A percentile compares a stretch with the other conserved stretches of the same genome.
Conservation (phyloP, 2,888 invertebrate genomes). For the Eupithecia insigniata region DNA sequence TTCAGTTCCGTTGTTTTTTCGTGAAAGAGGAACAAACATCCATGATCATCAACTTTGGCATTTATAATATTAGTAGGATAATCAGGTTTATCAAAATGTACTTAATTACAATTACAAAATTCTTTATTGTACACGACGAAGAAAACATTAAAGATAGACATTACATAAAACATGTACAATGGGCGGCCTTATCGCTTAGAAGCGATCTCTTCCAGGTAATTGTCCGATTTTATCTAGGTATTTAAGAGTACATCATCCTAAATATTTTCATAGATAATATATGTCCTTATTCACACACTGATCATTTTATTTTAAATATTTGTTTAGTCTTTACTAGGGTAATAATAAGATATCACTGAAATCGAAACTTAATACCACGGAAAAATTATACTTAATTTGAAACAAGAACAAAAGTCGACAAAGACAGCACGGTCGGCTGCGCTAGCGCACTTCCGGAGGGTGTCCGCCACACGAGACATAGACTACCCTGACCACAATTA, state of each 20-base stretch:
- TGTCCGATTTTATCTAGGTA: not conserved
- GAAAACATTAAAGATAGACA: no score
- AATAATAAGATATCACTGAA: not conserved
- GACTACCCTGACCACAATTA: slow-evolving; percentile 39
- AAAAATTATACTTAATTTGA: slow-evolving; percentile 26
- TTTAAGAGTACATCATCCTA: not conserved
- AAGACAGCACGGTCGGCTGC: slow-evolving; percentile 40
- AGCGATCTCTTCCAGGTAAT: no score
- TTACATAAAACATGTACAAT: no score
- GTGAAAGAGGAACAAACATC: no score
- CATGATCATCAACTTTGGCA: no score
- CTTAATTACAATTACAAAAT: no score
- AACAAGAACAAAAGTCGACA: slow-evolving; percentile 43
- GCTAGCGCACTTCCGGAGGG: slow-evolving; percentile 46
- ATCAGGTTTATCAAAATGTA: no score
- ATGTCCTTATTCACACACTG: not conserved
- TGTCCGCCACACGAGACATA: slow-evolving; percentile 28
- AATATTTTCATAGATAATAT: not conserved
- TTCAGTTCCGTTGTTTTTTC: no score
- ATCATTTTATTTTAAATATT: not conserved
- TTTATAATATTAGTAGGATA: no score
- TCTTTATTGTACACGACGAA: no score
- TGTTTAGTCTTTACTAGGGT: not conserved
- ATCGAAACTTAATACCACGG: not conserved
- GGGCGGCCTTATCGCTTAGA: no score